These are phyloP conservation scores for Machaerirhynchus nigripectus DNA, from an alignment of 2,113 vertebrate species.

Conservation along the genomic window DNA sequence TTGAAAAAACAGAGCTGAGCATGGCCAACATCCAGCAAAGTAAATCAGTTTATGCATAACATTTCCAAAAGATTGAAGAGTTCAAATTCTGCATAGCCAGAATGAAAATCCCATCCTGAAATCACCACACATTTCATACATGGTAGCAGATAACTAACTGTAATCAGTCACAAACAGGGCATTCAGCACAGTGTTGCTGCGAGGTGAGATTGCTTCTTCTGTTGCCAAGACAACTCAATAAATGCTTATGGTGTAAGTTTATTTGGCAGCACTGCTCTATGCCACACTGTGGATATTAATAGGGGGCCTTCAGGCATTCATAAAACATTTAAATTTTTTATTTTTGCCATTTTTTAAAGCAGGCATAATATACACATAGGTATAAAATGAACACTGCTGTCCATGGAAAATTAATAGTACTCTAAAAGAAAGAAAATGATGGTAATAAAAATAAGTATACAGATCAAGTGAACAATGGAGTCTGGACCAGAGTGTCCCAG, in stretches of 20 bases:
- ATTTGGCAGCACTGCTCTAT: constrained; percentile 12
- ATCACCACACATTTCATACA: not conserved
- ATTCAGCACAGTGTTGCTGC: not conserved
- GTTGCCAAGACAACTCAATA: constrained; percentile 55
- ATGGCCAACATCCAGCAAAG: not conserved
- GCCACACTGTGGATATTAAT: not conserved
- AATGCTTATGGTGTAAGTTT: not conserved
- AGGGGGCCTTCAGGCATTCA: constrained; percentile 7
- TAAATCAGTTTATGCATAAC: not conserved
- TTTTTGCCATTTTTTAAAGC: constrained; percentile 28
- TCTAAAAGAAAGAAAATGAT: not conserved
- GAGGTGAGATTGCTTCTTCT: not conserved
- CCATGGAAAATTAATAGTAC: not conserved
- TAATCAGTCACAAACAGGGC: constrained; percentile 2
- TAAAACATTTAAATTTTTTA: constrained; percentile 26
- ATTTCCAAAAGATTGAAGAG: not conserved
- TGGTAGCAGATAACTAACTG: not conserved
- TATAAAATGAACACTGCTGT: constrained; percentile 1
- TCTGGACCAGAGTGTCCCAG: not conserved
- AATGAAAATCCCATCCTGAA: not conserved
- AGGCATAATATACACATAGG: not conserved
- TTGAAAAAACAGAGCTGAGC: not conserved
- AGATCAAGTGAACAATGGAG: not conserved
- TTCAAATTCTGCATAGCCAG: not conserved
- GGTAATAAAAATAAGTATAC: not conserved